phyloP scores from a whole-genome alignment of 2,888 invertebrate species.

The Clivina fossor region DNA sequence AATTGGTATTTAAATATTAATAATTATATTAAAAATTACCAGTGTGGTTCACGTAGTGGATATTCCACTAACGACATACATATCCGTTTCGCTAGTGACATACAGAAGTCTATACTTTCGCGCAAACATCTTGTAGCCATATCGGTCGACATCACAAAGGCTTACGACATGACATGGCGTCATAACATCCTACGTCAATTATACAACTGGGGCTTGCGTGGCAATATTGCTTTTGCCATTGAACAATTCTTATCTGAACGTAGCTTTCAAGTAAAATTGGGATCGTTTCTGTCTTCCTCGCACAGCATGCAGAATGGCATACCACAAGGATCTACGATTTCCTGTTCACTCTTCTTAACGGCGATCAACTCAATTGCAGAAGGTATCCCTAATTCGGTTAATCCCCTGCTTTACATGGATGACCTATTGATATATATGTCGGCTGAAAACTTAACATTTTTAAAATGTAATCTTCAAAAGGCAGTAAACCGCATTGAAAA shows the following conservation, averaged over 20 bases:
- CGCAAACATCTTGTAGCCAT: not conserved
- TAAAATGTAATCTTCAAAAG: not conserved
- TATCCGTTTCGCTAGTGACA: not conserved
- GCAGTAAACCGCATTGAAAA: not conserved
- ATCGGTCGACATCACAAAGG: not conserved
- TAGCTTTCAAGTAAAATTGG: not conserved
- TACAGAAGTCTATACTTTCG: not conserved
- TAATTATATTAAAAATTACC: not conserved
- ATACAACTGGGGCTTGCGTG: not conserved
- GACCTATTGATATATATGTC: not conserved
- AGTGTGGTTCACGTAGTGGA: not conserved
- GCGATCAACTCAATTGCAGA: not conserved
- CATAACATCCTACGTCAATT: not conserved
- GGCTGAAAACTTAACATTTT: not conserved
- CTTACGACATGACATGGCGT: constrained; percentile 2
- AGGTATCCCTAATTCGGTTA: not conserved
- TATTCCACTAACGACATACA: not conserved
- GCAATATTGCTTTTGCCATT: too few species aligned
- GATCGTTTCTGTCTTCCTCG: not conserved
- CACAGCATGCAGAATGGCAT: not conserved
- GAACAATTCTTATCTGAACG: not conserved
- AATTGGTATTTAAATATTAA: not conserved
- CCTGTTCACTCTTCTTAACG: not conserved
- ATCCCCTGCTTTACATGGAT: not conserved
- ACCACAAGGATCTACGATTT: not conserved